A percentile compares a stretch with the other conserved stretches of the same genome.
These are phyloP conservation scores for Serrognathus titanus DNA, from an alignment of 2,888 invertebrate species.

Conservation along the genomic window DNA sequence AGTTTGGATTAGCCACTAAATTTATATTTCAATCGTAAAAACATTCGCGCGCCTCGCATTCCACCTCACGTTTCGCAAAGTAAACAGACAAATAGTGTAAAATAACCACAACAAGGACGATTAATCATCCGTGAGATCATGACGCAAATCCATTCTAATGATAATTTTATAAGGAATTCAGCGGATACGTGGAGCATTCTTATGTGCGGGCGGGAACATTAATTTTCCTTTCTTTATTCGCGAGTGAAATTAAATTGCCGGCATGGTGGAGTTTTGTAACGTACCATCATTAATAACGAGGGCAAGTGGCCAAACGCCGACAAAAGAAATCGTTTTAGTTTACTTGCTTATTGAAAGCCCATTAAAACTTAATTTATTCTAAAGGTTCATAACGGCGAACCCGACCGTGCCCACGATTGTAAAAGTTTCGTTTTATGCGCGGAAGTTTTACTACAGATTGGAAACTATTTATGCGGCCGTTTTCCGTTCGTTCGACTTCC, in stretches of 20 bases:
- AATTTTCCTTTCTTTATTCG: conserved; percentile 32
- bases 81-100: background rate
- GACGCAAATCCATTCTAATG: conserved; percentile 28
- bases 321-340: conserved; percentile 26
- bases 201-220: conserved; percentile 30
- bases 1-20: conserved; percentile 37
- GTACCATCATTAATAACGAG: conserved; percentile 27
- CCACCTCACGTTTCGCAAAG: background rate
- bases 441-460: conserved; percentile 4
- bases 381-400: conserved; percentile 21
- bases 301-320: conserved; percentile 28
- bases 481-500: conserved; percentile 4
- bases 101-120: background rate
- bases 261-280: conserved; percentile 23
- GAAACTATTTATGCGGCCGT: conserved; percentile 18
- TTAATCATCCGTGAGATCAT: conserved; percentile 20
- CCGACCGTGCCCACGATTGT: conserved; percentile 5
- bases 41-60: conserved; percentile 34
- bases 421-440: conserved; percentile 16
- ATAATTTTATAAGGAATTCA: conserved; percentile 30
- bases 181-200: conserved; percentile 26
- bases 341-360: conserved; percentile 25
- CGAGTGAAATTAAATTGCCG: conserved; percentile 33
- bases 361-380: conserved; percentile 23
- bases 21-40: conserved; percentile 41